Percentiles rank a stretch among this genome's conserved stretches.
phyloP scores from a whole-genome alignment of 2,113 vertebrate species.

The Eptesicus fuscus region DNA sequence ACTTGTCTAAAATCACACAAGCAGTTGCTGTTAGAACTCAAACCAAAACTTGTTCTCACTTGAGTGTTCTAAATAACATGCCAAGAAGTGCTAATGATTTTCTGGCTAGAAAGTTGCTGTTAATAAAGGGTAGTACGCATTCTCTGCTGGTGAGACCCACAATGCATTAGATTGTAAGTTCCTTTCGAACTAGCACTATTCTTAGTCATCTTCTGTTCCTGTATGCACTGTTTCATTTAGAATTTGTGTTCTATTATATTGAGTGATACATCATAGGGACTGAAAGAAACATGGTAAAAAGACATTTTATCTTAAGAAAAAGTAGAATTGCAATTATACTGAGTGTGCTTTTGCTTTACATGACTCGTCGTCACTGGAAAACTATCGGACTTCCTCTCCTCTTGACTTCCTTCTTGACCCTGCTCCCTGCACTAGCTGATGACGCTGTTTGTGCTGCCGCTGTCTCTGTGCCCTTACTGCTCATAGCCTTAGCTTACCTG shows the following conservation, averaged over 20 bases:
- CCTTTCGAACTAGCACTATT: background rate
- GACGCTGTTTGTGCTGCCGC: background rate
- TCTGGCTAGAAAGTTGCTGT: background rate
- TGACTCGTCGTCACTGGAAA: background rate
- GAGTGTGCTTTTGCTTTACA: background rate
- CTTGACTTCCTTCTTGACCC: background rate
- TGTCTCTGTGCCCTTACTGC: rapidly evolving
- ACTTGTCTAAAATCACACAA: background rate
- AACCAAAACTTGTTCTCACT: background rate
- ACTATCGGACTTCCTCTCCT: background rate
- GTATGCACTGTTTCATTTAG: background rate
- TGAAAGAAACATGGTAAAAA: background rate
- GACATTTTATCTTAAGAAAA: background rate
- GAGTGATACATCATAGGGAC: background rate
- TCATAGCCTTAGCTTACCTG: no score
- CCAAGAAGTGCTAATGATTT: background rate
- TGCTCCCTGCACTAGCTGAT: background rate
- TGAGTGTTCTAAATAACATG: background rate
- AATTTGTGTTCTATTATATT: background rate
- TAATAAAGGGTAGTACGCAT: background rate
- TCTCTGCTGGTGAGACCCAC: background rate
- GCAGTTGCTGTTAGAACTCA: background rate
- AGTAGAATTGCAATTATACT: background rate
- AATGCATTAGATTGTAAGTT: background rate
- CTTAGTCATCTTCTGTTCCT: background rate